Base-by-base conservation (phyloP, 2,797 vertebrate species). In the Acrocephalus scirpaceus region DNA sequence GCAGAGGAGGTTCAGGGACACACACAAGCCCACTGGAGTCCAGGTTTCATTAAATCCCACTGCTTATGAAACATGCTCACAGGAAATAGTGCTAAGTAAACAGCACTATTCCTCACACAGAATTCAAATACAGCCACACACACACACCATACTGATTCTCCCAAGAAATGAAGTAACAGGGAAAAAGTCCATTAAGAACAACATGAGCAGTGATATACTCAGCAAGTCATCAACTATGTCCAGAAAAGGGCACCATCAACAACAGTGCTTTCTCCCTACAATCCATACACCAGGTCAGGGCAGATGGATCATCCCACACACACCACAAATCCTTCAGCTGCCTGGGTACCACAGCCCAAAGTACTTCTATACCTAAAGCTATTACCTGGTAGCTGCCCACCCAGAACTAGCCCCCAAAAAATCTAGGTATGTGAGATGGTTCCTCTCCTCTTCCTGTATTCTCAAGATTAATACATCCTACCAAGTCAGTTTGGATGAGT, bases 371-470 rank as follows among this genome's bases (percentile, higher is more conserved):
- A 65, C 19, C 51, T 65, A 54, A 58, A 81, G 45, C 25, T 38
- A 54, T 14, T 54, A 65, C 29, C 18, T 50, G 57, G 4, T 13
- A 93, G 61, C 18, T 77, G 53, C 36, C 47, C 25, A 60, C 21
- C 19, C 47, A 80, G 64, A 91, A 62, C 11, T n/a, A 65, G 16
- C 16, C 14, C 21, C 4, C 21, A n/a, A 57, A 57, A n/a, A 40
- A 9, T 18, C 12, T 42, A 53, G 32, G 23, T 7, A 19, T 1
- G 3, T 0, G 0, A 83, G 32, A 50, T 6, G 32, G 75, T 38
- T 74, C n/a, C n/a, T 69, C 13, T 67, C 32, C 42, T 72, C 67
- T 48, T 57, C 54, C 61, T 26, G 5, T 7, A 64, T 29, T 45
- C 38, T 75, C 54, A 75, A 64, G 22, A 71, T 78, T 50, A 64